These are phyloP conservation scores for Atta cephalotes DNA, from an alignment of 1,140 invertebrate species.

Conservation along the genomic window DNA sequence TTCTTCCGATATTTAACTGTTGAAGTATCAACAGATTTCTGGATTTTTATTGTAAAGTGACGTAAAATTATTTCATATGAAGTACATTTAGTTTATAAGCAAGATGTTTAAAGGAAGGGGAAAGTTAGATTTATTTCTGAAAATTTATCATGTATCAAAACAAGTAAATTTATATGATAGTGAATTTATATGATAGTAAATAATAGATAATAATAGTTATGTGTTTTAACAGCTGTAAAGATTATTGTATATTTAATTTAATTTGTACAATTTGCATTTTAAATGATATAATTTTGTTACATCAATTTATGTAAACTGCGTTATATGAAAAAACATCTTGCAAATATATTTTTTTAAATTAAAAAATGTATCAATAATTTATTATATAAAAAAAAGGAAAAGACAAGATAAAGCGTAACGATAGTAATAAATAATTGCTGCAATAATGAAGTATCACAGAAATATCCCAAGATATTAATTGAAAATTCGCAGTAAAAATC, in stretches of 20 bases:
- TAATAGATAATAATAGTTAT: background rate
- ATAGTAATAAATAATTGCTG: background rate
- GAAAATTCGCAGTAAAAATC: background rate
- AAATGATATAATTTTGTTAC: background rate
- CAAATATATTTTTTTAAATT: background rate
- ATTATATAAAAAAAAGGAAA: background rate
- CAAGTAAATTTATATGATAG: background rate
- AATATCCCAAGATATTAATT: background rate
- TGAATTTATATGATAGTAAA: background rate
- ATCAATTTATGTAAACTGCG: background rate
- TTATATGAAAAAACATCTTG: background rate
- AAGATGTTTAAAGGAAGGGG: background rate
- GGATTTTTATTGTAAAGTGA: background rate
- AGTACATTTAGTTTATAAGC: background rate
- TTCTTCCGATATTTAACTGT: background rate
- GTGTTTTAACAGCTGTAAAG: too few species aligned
- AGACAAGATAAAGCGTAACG: background rate
- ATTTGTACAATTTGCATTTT: background rate
- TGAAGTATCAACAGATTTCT: background rate
- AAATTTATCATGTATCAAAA: background rate
- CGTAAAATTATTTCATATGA: background rate
- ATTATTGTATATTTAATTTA: background rate
- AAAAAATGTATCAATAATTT: background rate
- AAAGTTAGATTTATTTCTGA: background rate
- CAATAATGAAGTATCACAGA: background rate